Base-by-base conservation (phyloP, 2,888 invertebrate genomes). In the Seira musarum region DNA sequence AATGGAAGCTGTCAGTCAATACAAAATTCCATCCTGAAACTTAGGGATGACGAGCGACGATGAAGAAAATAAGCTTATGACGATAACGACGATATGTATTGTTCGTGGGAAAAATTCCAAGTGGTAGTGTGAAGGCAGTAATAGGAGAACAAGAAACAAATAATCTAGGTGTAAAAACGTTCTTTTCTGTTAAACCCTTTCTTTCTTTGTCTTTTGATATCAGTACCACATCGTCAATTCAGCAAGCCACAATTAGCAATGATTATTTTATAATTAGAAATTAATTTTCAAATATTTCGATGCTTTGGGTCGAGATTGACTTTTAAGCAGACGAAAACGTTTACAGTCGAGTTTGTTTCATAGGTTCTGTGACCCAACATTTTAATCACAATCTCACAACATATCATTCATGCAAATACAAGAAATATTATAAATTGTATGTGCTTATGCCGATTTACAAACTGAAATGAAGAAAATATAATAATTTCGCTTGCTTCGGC, bases 21-120 rank as follows among this genome's bases (percentile, higher is more conserved):
- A 53, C 53, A 53, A 53, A 53, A 53, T 53, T 53, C 53, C 53
- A 53, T 53, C 53, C 53, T 53, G 53, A 53, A 30, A 30, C 30
- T 30, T 2, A 30, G 8, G 3, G 30, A 30, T 30, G 30, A 30
- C 13, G 17, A 40, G 53, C 53, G 17, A 53, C 13, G 53, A 53
- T 13, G 53, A 53, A 53, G 53, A 53, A 53, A 13, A 53, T 8
- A 40, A 13, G 53, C 53, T 53, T n/a, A 30, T 30, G 53, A 53
- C 17, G 53, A 53, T 53, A 53, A 53, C 53, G 53, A 53, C 13
- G 53, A n/a, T n/a, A 8, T 6, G 13, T 8, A 53, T 53, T n/a
- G 53, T 53, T 53, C 53, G 53, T 53, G 53, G 53, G 53, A 53
- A 53, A 40, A 53, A 53, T n/a, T 17, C 17, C 13, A 8, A 3